Base-by-base conservation (phyloP, 2,113 vertebrate genomes). In the Hypocryptadius cinnamomeus region DNA sequence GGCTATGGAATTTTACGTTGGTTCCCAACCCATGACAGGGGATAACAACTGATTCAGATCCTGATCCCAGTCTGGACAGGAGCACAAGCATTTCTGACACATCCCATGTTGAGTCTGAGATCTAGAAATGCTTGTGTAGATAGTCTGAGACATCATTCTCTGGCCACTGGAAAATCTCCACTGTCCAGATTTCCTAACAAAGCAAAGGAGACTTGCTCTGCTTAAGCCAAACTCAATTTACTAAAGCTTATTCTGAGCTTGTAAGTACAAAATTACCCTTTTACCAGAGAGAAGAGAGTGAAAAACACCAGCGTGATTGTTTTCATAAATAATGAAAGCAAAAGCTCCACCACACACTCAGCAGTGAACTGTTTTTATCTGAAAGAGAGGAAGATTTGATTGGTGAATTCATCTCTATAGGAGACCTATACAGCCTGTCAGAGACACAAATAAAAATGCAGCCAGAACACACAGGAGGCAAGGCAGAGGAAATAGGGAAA, bases 301-400 rank as follows among this genome's bases (percentile, higher is more conserved):
- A 76, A 72, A 87, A 89, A 50, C 59, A 89, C 25, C 61, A 44
- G 33, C 0, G 0, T 68, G 79, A 59, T 76, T 89, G 80, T 92
- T 95, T 91, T 87, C 85, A 56, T 87, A 90, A 92, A 89, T 78
- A 94, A 85, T 89, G 71, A 64, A 94, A 89, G 76, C 48, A 79
- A 79, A 91, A 68, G 11, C 85, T 92, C 91, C 44, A 60, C 48
- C 57, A 30, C 0, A 0, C 35, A 25, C 54, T 83, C 74, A 66
- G 82, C 59, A 71, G 90, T 79, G 61, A 92, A 35, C 73, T 59
- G 73, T 72, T 92, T 79, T 83, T 39, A 77, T 83, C 54, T 60
- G 50, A 80, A 91, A 70, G 51, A 60, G 74, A 47, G 48, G 79
- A 91, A 83, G 68, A 94, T 83, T 91, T 73, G 78, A 44, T 51